Evolutionary conservation across 2,113 vertebrate genomes (phyloP).

Genomic region (Choloepus hoffmanni): DNA sequence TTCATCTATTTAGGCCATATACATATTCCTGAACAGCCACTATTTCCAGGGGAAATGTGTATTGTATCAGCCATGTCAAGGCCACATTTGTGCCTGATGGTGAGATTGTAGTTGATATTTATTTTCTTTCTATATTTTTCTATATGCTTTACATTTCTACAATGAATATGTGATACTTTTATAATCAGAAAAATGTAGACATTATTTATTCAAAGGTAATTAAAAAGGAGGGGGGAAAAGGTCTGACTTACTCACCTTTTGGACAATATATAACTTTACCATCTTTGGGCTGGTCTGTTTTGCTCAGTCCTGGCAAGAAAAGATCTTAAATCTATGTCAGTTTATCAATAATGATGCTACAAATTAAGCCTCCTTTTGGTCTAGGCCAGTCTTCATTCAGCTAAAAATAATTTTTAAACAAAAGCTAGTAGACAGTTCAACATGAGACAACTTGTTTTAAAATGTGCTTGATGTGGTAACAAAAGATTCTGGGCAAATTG

Average conservation of each 20-base stretch:
- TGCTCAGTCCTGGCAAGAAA: neutral
- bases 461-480: constrained; percentile 35
- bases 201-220: neutral
- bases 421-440: constrained; percentile 32
- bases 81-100: neutral
- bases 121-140: constrained; percentile 41
- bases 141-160: neutral
- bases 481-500: constrained; percentile 27
- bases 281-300: constrained; percentile 14
- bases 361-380: constrained; percentile 56
- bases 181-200: neutral
- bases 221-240: neutral
- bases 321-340: constrained; percentile 22
- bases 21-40: neutral
- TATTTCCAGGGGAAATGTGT: neutral
- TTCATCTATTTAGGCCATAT: neutral
- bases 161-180: neutral
- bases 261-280: neutral
- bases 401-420: constrained; percentile 52
- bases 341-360: constrained; percentile 5
- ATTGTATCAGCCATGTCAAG: neutral
- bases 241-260: neutral
- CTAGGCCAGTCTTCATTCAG: neutral
- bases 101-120: neutral
- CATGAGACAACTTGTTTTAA: constrained; percentile 62